Percentiles rank a stretch among this genome's conserved stretches.
These are phyloP conservation scores for Gnathonemus longibarbis DNA, from an alignment of 2,113 vertebrate species.

Conservation along the genomic window DNA sequence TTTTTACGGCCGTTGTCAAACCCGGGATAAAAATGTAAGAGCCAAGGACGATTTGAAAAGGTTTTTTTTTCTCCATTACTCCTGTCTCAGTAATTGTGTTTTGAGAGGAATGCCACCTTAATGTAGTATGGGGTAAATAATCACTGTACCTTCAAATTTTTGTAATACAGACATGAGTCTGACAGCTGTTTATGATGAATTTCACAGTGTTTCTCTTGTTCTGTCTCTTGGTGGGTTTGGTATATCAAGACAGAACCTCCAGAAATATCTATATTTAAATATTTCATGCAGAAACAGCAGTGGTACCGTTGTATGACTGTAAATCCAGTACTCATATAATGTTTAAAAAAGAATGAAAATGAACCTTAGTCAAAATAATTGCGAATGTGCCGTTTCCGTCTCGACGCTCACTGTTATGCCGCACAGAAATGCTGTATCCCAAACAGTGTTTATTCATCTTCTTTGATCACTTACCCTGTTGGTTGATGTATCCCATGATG, in stretches of 20 bases:
- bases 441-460: neutral
- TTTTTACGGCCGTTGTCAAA: constrained; percentile 79
- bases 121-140: constrained; percentile 75
- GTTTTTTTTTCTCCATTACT: constrained; percentile 7
- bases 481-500: neutral
- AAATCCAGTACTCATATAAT: neutral
- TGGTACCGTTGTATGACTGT: neutral
- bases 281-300: neutral
- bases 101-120: constrained; percentile 70
- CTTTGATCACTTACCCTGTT: neutral
- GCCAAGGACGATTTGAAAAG: constrained; percentile 32
- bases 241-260: neutral
- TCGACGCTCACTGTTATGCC: neutral
- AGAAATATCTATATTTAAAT: neutral
- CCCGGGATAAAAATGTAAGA: constrained; percentile 84
- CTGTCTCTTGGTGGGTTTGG: neutral
- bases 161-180: neutral
- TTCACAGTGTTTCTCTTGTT: neutral
- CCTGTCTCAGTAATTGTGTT: constrained; percentile 8
- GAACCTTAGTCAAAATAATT: neutral
- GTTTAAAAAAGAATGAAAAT: constrained; percentile 4
- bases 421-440: neutral
- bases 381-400: neutral
- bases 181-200: neutral
- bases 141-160: constrained; percentile 54